Evolutionary conservation across 2,888 invertebrate genomes (phyloP), one percentile per base, ranked within the genome.

Genomic region (Rhagonycha fulva): DNA sequence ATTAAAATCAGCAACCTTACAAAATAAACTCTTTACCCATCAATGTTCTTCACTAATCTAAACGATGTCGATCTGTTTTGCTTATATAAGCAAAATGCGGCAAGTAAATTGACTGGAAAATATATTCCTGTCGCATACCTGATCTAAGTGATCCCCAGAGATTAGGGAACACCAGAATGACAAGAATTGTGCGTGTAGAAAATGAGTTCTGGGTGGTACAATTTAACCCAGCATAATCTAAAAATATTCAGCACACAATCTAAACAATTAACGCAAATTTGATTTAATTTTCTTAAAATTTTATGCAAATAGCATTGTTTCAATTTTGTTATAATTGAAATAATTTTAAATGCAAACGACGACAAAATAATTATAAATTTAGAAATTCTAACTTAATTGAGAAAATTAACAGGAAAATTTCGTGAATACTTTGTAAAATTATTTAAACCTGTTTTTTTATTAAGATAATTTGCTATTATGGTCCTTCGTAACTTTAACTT

Each of bases 41-140:
- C 63, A n/a, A 66, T 66, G 62, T 62, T 62, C 19, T 24, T 24
- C 19, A 23, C 23, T 66, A 66, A 66, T 66, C 63, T 24, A 66
- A 66, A 66, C 63, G 19, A 66, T 61, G 70, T 63, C 72, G 69
- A 72, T 72, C 76, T 70, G 63, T 68, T 72, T 72, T 47, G 28
- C 66, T 66, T 70, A 70, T 69, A 69, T 67, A 69, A 72, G 72
- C 73, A 66, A 67, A 68, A 62, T 30, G 76, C 68, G 47, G 47
- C 47, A 71, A 68, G 72, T 62, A 77, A 77, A 74, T 77, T 72
- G 74, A 66, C 61, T 75, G 77, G 75, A 77, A 77, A 77, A 77
- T 77, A 75, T 77, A 77, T 77, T 77, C 77, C 72, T 75, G 75
- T 77, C 77, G 75, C 77, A 75, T 77, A 77, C 77, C 75, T 77